Conservation (phyloP, 2,797 vertebrate genomes). For the Sebastes hopkinsi region DNA sequence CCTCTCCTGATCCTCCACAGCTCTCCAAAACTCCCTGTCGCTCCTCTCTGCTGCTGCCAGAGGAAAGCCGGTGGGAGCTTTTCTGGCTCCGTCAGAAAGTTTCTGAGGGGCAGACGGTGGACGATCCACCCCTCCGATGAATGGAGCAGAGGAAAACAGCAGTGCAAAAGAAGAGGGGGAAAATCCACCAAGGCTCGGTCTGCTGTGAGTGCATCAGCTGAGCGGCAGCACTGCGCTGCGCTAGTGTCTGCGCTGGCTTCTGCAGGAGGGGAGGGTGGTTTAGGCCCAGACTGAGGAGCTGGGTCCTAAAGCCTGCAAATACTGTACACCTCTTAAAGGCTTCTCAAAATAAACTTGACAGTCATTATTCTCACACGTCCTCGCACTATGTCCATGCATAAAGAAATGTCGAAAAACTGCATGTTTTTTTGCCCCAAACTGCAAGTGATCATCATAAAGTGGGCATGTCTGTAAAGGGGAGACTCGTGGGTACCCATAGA, state of each 20-base stretch:
- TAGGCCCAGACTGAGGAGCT: slow-evolving; percentile 67
- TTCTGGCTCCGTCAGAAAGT: slow-evolving; percentile 14
- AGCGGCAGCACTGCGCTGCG: slow-evolving; percentile 89
- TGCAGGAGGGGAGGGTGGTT: slow-evolving; percentile 80
- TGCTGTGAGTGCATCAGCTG: slow-evolving; percentile 82
- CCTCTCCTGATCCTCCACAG: slow-evolving; percentile 36
- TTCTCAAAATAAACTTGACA: slow-evolving; percentile 26
- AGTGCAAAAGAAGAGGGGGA: neutral
- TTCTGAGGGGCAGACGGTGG: slow-evolving; percentile 2
- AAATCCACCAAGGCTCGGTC: slow-evolving; percentile 30
- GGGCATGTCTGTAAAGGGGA: too few species aligned
- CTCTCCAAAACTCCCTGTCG: slow-evolving; percentile 16
- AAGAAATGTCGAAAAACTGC: too few species aligned
- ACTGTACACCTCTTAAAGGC: neutral
- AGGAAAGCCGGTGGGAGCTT: neutral
- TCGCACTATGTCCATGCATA: neutral
- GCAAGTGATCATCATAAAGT: too few species aligned
- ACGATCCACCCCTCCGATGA: slow-evolving; percentile 26
- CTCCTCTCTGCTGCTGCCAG: slow-evolving; percentile 31
- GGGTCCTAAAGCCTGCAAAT: slow-evolving; percentile 90
- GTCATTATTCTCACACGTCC: neutral
- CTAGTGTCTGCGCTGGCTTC: slow-evolving; percentile 85
- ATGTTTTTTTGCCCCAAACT: too few species aligned
- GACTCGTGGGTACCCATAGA: too few species aligned
- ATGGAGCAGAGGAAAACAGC: slow-evolving; percentile 24